These are phyloP conservation scores for Chrysomela aeneicollis DNA, from an alignment of 2,888 invertebrate species.

Conservation along the genomic window DNA sequence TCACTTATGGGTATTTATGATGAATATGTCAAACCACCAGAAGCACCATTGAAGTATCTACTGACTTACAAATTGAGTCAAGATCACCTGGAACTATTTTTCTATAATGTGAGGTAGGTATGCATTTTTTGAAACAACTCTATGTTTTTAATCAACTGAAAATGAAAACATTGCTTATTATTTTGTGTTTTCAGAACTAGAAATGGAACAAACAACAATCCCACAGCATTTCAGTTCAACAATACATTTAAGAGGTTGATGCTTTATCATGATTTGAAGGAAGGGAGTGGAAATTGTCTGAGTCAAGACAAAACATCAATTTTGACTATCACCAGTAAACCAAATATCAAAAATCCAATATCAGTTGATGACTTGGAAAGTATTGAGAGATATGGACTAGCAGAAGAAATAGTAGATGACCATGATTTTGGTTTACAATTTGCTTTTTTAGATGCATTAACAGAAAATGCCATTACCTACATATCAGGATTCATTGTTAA, in stretches of 20 bases:
- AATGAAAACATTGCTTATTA: constrained; percentile 1
- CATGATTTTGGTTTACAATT: background rate
- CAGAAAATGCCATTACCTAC: too few relatives aligned
- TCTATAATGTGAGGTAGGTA: background rate
- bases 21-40: background rate
- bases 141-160: background rate
- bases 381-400: background rate
- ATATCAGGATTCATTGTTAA: too few relatives aligned
- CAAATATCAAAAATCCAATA: background rate
- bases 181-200: constrained; percentile 8
- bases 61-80: too few relatives aligned
- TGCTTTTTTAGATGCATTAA: too few relatives aligned
- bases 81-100: too few relatives aligned
- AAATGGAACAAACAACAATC: constrained; percentile 15
- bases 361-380: background rate
- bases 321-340: constrained; percentile 3
- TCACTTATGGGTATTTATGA: constrained; percentile 5
- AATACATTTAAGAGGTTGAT: constrained; percentile 1
- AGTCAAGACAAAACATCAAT: constrained; percentile 5
- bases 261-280: constrained; percentile 4
- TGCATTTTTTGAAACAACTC: background rate
- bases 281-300: constrained; percentile 10
- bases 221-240: constrained; percentile 8
- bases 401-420: background rate
- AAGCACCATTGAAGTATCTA: background rate